Percentiles rank a stretch among this genome's conserved stretches.
phyloP scores from a whole-genome alignment of 2,888 invertebrate species.

The Drosophila mercatorum region DNA sequence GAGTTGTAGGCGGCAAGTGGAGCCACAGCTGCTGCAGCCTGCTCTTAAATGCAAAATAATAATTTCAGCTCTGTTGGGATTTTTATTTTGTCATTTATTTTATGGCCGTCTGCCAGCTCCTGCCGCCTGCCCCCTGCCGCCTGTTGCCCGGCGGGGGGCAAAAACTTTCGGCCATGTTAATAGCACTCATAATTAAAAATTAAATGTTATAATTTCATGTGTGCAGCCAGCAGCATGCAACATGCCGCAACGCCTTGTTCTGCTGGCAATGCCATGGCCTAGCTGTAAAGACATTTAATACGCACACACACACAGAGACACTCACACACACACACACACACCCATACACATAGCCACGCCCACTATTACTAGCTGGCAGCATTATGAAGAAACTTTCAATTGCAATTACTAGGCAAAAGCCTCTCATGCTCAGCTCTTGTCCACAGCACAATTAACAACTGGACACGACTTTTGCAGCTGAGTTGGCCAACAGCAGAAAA shows the following conservation, averaged over 20 bases:
- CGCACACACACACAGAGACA: background rate
- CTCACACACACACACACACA: background rate
- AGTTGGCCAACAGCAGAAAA: constrained; percentile 2
- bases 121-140: constrained; percentile 23
- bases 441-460: constrained; percentile 47
- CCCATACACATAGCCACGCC: background rate
- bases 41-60: constrained; percentile 70
- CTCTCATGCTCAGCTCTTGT: constrained; percentile 37
- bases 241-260: constrained; percentile 12
- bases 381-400: constrained; percentile 62
- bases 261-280: background rate
- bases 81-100: constrained; percentile 53
- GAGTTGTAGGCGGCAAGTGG: constrained; percentile 24
- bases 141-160: constrained; percentile 27
- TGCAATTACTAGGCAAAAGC: constrained; percentile 58
- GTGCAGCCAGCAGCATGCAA: constrained; percentile 51
- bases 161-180: constrained; percentile 72
- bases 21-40: constrained; percentile 32
- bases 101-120: constrained; percentile 49
- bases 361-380: constrained; percentile 4
- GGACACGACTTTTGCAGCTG: constrained; percentile 46
- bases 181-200: constrained; percentile 77
- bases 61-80: constrained; percentile 38
- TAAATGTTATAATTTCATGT: constrained; percentile 73
- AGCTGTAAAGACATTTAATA: constrained; percentile 35